Conservation (phyloP, 2,113 vertebrate genomes). For the Ranitomeya variabilis region DNA sequence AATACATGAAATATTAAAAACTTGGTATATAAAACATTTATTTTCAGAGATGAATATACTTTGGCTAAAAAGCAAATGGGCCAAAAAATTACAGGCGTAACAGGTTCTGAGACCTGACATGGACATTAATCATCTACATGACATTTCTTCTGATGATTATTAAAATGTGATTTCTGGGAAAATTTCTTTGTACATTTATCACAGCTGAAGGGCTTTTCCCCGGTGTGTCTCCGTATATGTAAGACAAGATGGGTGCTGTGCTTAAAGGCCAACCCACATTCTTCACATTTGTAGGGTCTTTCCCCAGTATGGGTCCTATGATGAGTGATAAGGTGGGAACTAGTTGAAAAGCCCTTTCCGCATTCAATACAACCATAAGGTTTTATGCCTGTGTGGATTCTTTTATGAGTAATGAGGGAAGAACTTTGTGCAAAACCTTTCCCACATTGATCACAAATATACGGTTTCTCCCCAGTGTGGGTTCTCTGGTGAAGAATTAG, state of each 20-base stretch:
- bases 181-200: neutral
- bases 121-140: neutral
- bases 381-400: slow-evolving; percentile 42
- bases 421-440: slow-evolving; percentile 47
- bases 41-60: too few species aligned
- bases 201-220: neutral
- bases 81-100: neutral
- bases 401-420: slow-evolving; percentile 28
- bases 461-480: slow-evolving; percentile 51
- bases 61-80: neutral
- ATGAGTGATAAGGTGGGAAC: slow-evolving; percentile 50
- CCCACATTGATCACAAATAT: slow-evolving; percentile 26
- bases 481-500: slow-evolving; percentile 47
- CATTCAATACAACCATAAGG: slow-evolving; percentile 48
- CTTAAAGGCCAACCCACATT: slow-evolving; percentile 23
- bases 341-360: slow-evolving; percentile 39
- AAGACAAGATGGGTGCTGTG: slow-evolving; percentile 24
- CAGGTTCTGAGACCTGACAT: neutral
- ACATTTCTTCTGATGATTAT: neutral
- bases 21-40: too few species aligned
- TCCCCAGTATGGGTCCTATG: slow-evolving; percentile 52
- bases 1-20: too few species aligned
- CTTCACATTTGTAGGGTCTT: neutral
- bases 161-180: neutral
- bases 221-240: slow-evolving; percentile 18